Conservation (phyloP, 1,140 invertebrate genomes). For the Drosophila pseudoananassae region DNA sequence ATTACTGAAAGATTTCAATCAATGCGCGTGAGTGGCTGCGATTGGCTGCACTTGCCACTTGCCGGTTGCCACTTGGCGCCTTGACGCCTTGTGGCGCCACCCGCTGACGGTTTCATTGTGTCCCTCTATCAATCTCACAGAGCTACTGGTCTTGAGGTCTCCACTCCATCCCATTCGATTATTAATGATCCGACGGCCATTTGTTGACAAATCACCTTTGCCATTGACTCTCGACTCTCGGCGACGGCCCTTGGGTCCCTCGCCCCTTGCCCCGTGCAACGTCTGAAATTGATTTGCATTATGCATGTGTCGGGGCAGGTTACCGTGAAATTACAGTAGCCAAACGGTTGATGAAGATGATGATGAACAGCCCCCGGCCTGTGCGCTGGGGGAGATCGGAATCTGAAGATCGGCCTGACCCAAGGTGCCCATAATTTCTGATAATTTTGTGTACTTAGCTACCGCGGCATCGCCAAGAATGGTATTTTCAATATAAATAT, state of each 20-base stretch:
- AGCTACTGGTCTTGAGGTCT: constrained; percentile 44
- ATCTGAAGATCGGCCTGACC: constrained; percentile 36
- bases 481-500: constrained; percentile 52
- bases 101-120: constrained; percentile 46
- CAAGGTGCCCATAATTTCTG: constrained; percentile 77
- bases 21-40: constrained; percentile 53
- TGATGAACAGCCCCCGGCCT: constrained; percentile 27
- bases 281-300: constrained; percentile 69
- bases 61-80: constrained; percentile 27
- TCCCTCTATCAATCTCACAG: constrained; percentile 58
- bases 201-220: constrained; percentile 52
- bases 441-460: constrained; percentile 80
- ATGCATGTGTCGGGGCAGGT: constrained; percentile 73
- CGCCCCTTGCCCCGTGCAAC: constrained; percentile 1
- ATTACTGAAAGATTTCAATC: constrained; percentile 75
- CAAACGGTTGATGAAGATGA: constrained; percentile 30
- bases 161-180: constrained; percentile 26
- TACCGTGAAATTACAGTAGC: constrained; percentile 76
- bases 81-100: constrained; percentile 49
- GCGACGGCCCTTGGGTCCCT: constrained; percentile 2
- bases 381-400: constrained; percentile 55
- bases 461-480: constrained; percentile 50
- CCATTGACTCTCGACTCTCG: constrained; percentile 32
- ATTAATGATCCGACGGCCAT: constrained; percentile 45
- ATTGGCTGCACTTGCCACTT: constrained; percentile 58